These are phyloP conservation scores for Astur gentilis DNA, from an alignment of 2,113 vertebrate species.

Conservation along the genomic window DNA sequence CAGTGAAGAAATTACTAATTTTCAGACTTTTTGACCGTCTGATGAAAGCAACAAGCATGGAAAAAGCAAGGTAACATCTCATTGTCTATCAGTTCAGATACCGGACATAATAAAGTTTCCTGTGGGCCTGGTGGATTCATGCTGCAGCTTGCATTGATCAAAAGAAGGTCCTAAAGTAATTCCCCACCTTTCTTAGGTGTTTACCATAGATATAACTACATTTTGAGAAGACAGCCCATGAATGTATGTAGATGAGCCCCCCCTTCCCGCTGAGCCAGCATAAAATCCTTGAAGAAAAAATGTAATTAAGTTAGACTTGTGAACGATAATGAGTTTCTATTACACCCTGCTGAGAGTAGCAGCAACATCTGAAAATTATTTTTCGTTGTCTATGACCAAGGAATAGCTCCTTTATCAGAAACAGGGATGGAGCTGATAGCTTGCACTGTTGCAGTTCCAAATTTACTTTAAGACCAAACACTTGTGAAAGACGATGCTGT, in stretches of 20 bases:
- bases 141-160: not conserved
- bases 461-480: not conserved
- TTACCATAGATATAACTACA: slow-evolving; percentile 17
- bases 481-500: not conserved
- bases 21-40: not conserved
- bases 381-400: slow-evolving; percentile 2
- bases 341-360: slow-evolving; percentile 54
- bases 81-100: not conserved
- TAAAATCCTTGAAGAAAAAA: slow-evolving; percentile 52
- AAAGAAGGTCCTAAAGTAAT: not conserved
- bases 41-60: not conserved
- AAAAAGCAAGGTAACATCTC: not conserved
- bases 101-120: not conserved
- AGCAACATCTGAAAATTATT: slow-evolving; percentile 52
- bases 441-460: not conserved
- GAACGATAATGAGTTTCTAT: slow-evolving; percentile 62
- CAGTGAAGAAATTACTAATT: not conserved
- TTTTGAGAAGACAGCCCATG: not conserved
- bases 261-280: slow-evolving; percentile 2
- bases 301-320: slow-evolving; percentile 66
- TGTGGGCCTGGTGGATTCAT: not conserved
- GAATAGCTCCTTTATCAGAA: slow-evolving; percentile 12
- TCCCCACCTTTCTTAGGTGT: not conserved
- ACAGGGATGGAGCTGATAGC: not conserved
- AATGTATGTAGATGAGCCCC: slow-evolving; percentile 25